Percentiles rank a stretch among this genome's conserved stretches.
These are phyloP conservation scores for Hylaea fasciaria DNA, from an alignment of 2,888 invertebrate species.

Conservation along the genomic window DNA sequence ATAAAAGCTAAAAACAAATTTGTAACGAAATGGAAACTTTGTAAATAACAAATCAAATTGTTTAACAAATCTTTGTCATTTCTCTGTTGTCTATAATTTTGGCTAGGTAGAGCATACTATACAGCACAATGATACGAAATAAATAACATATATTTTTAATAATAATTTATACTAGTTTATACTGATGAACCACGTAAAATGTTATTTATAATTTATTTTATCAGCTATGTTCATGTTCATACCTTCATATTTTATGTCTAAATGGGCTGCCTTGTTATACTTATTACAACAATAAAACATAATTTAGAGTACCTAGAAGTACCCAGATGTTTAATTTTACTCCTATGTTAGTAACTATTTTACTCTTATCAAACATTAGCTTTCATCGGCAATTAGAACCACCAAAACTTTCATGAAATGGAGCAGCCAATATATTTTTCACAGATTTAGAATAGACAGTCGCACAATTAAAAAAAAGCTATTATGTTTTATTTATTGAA, in stretches of 20 bases:
- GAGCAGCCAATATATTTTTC: neutral
- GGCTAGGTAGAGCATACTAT: neutral
- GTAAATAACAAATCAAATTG: conserved; percentile 68
- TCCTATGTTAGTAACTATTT: no score
- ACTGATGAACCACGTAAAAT: no score
- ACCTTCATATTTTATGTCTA: no score
- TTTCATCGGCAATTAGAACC: neutral
- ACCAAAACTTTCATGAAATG: neutral
- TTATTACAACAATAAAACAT: no score
- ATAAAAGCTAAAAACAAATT: conserved; percentile 82
- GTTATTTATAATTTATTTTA: no score
- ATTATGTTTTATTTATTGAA: neutral
- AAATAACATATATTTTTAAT: no score
- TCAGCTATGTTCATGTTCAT: no score
- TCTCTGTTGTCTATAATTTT: conserved; percentile 6
- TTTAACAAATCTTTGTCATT: conserved; percentile 58
- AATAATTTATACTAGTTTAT: no score
- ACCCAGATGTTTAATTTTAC: no score
- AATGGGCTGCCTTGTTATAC: no score
- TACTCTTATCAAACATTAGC: no score
- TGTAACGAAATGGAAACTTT: conserved; percentile 76
- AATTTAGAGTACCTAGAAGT: no score
- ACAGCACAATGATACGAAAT: neutral
- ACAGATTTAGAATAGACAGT: neutral
- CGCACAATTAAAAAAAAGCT: neutral